A percentile compares a stretch with the other conserved stretches of the same genome.
Conservation (phyloP, 2,888 invertebrate species). For the Geotrupes spiniger region DNA sequence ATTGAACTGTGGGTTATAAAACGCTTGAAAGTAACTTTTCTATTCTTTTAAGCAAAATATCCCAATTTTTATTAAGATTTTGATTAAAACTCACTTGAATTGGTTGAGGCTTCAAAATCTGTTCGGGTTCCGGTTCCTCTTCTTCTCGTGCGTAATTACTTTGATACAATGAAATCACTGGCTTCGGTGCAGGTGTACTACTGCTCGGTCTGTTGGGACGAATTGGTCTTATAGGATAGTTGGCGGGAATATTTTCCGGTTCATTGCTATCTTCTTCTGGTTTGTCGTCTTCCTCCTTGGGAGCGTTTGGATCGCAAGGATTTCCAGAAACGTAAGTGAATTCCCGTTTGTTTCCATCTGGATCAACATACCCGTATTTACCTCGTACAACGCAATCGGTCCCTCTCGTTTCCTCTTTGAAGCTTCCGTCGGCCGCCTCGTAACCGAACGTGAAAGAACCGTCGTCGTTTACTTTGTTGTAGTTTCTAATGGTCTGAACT, state of each 20-base stretch:
- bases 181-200: slow-evolving; percentile 50
- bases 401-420: slow-evolving; percentile 82
- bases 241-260: slow-evolving; percentile 62
- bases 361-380: slow-evolving; percentile 84
- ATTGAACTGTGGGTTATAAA: too few species aligned
- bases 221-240: slow-evolving; percentile 56
- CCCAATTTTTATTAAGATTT: too few species aligned
- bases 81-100: slow-evolving; percentile 33
- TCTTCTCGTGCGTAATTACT: slow-evolving; percentile 66
- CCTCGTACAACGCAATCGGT: slow-evolving; percentile 84
- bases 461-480: slow-evolving; percentile 79
- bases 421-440: slow-evolving; percentile 81
- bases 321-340: slow-evolving; percentile 85
- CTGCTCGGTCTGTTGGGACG: slow-evolving; percentile 25
- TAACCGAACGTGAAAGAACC: slow-evolving; percentile 84
- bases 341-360: slow-evolving; percentile 81
- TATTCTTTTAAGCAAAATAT: too few species aligned
- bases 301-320: slow-evolving; percentile 82
- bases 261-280: slow-evolving; percentile 55
- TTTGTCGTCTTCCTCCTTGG: slow-evolving; percentile 57
- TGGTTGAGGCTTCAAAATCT: slow-evolving; percentile 47
- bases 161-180: slow-evolving; percentile 68
- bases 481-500: slow-evolving; percentile 79
- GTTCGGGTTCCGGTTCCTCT: slow-evolving; percentile 59
- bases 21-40: too few species aligned